These are phyloP conservation scores for Hystrix brachyura DNA, from an alignment of 2,113 vertebrate species.

Conservation along the genomic window DNA sequence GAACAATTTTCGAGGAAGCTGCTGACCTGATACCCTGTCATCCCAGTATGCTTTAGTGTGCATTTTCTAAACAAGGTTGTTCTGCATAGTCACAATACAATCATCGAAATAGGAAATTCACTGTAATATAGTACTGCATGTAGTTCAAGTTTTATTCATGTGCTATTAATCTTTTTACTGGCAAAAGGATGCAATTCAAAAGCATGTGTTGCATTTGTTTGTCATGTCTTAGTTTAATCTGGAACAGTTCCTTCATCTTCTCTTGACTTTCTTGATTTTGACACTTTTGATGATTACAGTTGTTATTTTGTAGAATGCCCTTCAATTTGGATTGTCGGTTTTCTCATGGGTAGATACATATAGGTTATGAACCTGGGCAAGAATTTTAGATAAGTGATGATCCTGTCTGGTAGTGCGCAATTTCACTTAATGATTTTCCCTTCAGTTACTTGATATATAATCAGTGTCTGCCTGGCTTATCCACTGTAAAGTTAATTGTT, in stretches of 20 bases:
- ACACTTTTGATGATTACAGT: background rate
- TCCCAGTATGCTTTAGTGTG: background rate
- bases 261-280: conserved; percentile 54
- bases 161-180: background rate
- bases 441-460: conserved; percentile 9
- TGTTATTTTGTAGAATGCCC: conserved; percentile 42
- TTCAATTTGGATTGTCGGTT: background rate
- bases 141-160: conserved; percentile 52
- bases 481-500: conserved; percentile 37
- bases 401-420: background rate
- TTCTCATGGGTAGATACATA: background rate
- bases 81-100: background rate
- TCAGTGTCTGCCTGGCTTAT: background rate
- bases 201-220: conserved; percentile 32
- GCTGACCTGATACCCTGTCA: conserved; percentile 47
- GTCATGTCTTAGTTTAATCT: background rate
- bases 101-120: conserved; percentile 56
- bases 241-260: conserved; percentile 14
- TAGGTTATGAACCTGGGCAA: background rate
- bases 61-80: conserved; percentile 61
- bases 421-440: conserved; percentile 41
- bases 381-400: background rate
- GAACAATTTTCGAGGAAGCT: conserved; percentile 43
- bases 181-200: background rate
- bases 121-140: background rate